These are phyloP conservation scores for Gonocerus acuteangulatus DNA, from an alignment of 2,888 invertebrate species.

Conservation along the genomic window DNA sequence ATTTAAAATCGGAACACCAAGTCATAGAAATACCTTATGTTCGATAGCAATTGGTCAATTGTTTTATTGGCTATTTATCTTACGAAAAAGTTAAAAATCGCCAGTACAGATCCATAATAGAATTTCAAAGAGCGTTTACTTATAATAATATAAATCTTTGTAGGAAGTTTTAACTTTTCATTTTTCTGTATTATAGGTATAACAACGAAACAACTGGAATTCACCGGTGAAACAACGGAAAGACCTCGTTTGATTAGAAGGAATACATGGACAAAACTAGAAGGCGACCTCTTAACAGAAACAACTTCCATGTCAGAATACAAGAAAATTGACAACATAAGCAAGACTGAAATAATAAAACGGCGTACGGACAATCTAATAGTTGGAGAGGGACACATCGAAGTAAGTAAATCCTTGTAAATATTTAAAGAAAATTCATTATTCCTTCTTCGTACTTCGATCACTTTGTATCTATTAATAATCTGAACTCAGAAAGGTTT, in stretches of 20 bases:
- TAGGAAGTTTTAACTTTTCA: too few relatives aligned
- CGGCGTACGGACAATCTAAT: conserved; percentile 59
- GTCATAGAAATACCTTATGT: conserved; percentile 43
- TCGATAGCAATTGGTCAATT: too few relatives aligned
- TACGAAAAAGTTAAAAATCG: too few relatives aligned
- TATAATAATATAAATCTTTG: too few relatives aligned
- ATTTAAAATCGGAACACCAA: conserved; percentile 43
- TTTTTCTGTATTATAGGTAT: conserved; percentile 47
- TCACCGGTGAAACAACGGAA: conserved; percentile 59
- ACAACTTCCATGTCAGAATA: conserved; percentile 61
- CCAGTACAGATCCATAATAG: too few relatives aligned
- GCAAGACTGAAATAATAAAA: conserved; percentile 53
- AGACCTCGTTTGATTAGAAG: conserved; percentile 58
- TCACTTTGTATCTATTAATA: too few relatives aligned
- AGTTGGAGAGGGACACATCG: conserved; percentile 53
- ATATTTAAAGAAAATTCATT: too few relatives aligned
- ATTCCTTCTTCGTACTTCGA: too few relatives aligned
- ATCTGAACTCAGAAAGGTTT: too few relatives aligned
- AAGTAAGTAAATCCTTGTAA: conserved; percentile 41
- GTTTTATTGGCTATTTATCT: too few relatives aligned
- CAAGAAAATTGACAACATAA: conserved; percentile 49
- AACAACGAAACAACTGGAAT: conserved; percentile 62
- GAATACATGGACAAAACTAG: conserved; percentile 69
- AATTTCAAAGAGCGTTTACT: too few relatives aligned
- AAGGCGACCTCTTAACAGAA: conserved; percentile 63